A percentile compares a stretch with the other conserved stretches of the same genome.
These are phyloP conservation scores for Myzus persicae DNA, from an alignment of 1,140 invertebrate species.

Conservation along the genomic window DNA sequence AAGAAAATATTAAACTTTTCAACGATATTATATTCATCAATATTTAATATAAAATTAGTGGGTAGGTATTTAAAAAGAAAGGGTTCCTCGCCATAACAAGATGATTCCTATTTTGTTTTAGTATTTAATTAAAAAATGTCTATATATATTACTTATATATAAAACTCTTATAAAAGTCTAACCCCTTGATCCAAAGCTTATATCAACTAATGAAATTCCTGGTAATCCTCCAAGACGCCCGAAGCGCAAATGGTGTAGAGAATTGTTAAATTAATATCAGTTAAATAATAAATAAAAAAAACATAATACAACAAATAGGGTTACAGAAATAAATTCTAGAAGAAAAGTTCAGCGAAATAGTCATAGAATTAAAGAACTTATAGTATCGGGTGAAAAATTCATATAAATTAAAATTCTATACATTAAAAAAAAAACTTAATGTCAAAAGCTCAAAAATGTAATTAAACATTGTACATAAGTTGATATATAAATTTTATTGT, in stretches of 20 bases:
- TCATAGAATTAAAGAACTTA: background rate
- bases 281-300: conserved; percentile 15
- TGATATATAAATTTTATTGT: background rate
- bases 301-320: background rate
- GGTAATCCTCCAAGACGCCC: background rate
- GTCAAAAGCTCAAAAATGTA: background rate
- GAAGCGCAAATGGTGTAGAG: background rate
- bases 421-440: background rate
- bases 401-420: background rate
- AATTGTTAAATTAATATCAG: background rate
- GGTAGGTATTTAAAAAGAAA: background rate
- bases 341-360: background rate
- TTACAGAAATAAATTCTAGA: background rate
- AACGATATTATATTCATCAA: background rate
- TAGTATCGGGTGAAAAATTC: background rate
- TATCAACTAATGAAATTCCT: conserved; percentile 17
- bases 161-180: background rate
- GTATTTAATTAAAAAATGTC: conserved; percentile 9
- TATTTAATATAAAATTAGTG: background rate
- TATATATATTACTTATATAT: background rate
- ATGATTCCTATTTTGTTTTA: background rate
- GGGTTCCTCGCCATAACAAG: background rate
- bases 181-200: conserved; percentile 13
- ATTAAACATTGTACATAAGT: background rate
- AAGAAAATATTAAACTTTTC: background rate